These are phyloP conservation scores for Pinctada fucata DNA, from an alignment of 2,888 invertebrate species.

Conservation along the genomic window DNA sequence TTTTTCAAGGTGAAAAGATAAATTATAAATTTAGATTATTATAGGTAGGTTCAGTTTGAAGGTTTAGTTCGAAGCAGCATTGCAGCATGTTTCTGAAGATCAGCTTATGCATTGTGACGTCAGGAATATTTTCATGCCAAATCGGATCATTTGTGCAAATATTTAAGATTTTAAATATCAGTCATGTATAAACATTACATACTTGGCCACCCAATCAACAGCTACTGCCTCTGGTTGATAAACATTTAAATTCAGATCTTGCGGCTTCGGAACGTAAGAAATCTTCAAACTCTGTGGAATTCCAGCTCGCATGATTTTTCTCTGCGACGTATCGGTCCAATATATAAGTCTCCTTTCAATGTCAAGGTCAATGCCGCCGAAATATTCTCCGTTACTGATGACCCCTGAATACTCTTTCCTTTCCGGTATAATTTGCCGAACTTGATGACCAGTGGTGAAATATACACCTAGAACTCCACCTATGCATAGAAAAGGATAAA, in stretches of 20 bases:
- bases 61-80: too few relatives aligned
- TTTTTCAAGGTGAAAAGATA: too few relatives aligned
- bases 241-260: conserved; percentile 88
- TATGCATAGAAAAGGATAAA: not conserved
- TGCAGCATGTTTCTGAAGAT: too few relatives aligned
- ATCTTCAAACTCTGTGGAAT: conserved; percentile 83
- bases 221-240: conserved; percentile 88
- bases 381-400: conserved; percentile 89
- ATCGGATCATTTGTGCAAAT: too few relatives aligned
- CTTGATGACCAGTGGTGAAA: conserved; percentile 91
- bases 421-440: conserved; percentile 77
- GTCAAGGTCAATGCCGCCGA: conserved; percentile 94
- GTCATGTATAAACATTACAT: conserved; percentile 38
- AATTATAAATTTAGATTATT: too few relatives aligned
- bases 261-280: conserved; percentile 81
- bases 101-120: too few relatives aligned
- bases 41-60: too few relatives aligned
- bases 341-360: conserved; percentile 84
- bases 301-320: conserved; percentile 93
- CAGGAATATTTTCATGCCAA: too few relatives aligned
- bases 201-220: conserved; percentile 92
- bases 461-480: conserved; percentile 64
- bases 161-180: too few relatives aligned
- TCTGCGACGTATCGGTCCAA: conserved; percentile 96
- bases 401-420: conserved; percentile 80